Evolutionary conservation across 2,888 invertebrate species (phyloP).

Genomic region (Meteorus colon): DNA sequence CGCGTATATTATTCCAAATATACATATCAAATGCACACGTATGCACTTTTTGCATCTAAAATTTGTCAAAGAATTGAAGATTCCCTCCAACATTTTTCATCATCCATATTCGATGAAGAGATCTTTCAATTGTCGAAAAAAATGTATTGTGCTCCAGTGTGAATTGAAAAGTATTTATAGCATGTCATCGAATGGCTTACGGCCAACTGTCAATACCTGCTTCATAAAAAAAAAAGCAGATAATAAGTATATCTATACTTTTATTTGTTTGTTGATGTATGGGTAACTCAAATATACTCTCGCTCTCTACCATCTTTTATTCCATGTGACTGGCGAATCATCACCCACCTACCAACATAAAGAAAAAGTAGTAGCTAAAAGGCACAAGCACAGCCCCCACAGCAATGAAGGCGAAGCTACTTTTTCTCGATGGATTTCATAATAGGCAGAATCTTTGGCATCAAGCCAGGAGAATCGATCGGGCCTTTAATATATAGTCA

Average conservation of each 20-base stretch:
- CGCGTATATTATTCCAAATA: neutral
- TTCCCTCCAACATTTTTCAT: neutral
- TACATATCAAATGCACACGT: neutral
- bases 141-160: neutral
- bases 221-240: neutral
- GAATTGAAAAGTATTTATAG: conserved; percentile 27
- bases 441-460: conserved; percentile 50
- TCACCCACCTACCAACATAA: neutral
- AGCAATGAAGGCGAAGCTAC: conserved; percentile 36
- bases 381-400: conserved; percentile 17
- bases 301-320: neutral
- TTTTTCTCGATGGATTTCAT: conserved; percentile 49
- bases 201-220: conserved; percentile 34
- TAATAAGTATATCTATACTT: neutral
- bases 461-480: conserved; percentile 49
- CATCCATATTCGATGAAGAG: neutral
- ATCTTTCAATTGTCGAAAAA: neutral
- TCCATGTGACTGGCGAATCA: conserved; percentile 12
- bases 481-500: conserved; percentile 29
- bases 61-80: conserved; percentile 2
- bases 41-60: neutral
- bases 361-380: neutral
- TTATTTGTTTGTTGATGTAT: neutral
- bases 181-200: conserved; percentile 29
- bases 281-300: neutral